Evolutionary conservation across 2,113 vertebrate genomes (phyloP).

Genomic region (Mastomys natalensis): DNA sequence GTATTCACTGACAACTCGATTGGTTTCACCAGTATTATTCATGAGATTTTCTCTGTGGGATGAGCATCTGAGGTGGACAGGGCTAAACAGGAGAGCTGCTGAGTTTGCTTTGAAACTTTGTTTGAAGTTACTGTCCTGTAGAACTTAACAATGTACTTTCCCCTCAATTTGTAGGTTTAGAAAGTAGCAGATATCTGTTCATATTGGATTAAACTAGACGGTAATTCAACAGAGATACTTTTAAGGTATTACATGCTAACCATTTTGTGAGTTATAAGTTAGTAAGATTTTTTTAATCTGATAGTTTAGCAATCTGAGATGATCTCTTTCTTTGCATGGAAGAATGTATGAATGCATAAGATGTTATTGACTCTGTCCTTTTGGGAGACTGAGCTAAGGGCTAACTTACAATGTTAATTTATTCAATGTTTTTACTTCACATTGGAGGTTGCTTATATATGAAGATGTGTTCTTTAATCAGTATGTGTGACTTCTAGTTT

Average conservation of each 20-base stretch:
- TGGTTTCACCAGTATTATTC: slow-evolving; percentile 1
- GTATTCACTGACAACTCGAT: neutral
- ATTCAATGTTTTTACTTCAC: slow-evolving; percentile 34
- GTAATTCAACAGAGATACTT: slow-evolving; percentile 2
- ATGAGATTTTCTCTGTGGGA: neutral
- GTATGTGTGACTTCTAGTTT: slow-evolving; percentile 22
- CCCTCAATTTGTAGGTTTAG: neutral
- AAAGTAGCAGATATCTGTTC: neutral
- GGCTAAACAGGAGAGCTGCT: neutral
- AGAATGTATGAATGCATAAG: neutral
- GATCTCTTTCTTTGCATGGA: neutral
- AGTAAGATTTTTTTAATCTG: neutral
- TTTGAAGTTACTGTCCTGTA: slow-evolving; percentile 13
- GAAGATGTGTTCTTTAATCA: slow-evolving; percentile 44
- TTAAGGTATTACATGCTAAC: neutral
- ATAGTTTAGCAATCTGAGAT: neutral
- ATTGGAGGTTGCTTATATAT: neutral
- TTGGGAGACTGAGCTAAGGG: neutral
- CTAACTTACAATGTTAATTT: neutral
- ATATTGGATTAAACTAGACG: slow-evolving; percentile 19
- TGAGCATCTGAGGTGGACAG: neutral
- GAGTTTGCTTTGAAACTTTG: neutral
- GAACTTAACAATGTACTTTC: slow-evolving; percentile 10
- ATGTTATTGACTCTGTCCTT: neutral
- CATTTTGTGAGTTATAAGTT: neutral